Conservation (phyloP, 2,113 vertebrate genomes). For the Engystomops pustulosus region DNA sequence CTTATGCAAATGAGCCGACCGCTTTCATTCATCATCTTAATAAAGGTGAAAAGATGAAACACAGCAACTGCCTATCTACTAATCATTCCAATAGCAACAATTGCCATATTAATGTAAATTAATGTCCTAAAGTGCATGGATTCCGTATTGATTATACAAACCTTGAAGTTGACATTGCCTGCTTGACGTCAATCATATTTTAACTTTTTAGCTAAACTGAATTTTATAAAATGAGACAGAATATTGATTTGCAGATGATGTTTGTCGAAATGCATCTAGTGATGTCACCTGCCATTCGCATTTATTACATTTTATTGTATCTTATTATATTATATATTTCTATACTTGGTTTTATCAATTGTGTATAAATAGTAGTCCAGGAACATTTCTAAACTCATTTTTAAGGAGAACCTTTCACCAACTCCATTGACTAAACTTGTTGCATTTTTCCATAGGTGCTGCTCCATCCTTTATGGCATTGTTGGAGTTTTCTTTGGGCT, state of each 20-base stretch:
- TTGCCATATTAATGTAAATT: conserved; percentile 46
- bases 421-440: no score
- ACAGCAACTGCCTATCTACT: conserved; percentile 28
- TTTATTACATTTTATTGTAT: conserved; percentile 27
- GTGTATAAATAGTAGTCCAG: no score
- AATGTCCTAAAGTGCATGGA: conserved; percentile 39
- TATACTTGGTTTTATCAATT: background rate
- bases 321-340: background rate
- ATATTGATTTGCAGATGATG: conserved; percentile 34
- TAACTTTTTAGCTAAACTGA: conserved; percentile 31
- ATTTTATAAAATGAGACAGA: conserved; percentile 25
- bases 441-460: no score
- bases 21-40: conserved; percentile 53
- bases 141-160: conserved; percentile 35
- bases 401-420: no score
- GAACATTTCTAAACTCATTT: no score
- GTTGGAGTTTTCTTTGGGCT: no score
- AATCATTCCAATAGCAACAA: conserved; percentile 52
- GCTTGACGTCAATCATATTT: conserved; percentile 36
- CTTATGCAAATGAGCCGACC: conserved; percentile 46
- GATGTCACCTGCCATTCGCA: background rate
- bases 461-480: no score
- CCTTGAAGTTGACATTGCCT: conserved; percentile 35
- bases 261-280: background rate
- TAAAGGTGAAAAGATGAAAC: conserved; percentile 45